Conservation (phyloP, 2,888 invertebrate genomes). For the Ptychoptera albimana region DNA sequence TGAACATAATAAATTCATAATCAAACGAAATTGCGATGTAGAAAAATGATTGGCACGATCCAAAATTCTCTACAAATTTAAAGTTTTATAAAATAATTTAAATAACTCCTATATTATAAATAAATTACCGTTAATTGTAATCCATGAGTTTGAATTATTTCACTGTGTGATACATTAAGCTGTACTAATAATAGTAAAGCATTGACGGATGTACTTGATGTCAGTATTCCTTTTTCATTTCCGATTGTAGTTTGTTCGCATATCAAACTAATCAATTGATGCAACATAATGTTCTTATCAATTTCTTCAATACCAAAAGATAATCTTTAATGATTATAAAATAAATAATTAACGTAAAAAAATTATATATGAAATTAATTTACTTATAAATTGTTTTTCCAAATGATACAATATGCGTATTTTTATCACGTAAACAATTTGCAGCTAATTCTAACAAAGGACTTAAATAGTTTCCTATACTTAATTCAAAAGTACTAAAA, state of each 20-base stretch:
- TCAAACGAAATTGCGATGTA: constrained; percentile 53
- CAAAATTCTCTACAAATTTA: constrained; percentile 39
- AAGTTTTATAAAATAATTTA: background rate
- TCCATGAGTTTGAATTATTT: constrained; percentile 25
- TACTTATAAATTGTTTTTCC: constrained; percentile 39
- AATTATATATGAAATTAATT: constrained; percentile 19
- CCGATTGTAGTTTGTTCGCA: constrained; percentile 3
- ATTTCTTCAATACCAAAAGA: constrained; percentile 23
- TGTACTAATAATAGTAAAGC: constrained; percentile 22
- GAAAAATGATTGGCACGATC: constrained; percentile 62
- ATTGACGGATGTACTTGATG: constrained; percentile 20
- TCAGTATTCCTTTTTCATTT: constrained; percentile 4
- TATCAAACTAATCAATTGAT: too few species aligned
- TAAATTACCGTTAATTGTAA: constrained; percentile 19
- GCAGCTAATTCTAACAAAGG: constrained; percentile 39
- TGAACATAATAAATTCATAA: constrained; percentile 63
- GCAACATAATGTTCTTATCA: constrained; percentile 18
- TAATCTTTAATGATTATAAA: constrained; percentile 9
- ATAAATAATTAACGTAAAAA: background rate
- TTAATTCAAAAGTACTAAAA: constrained; percentile 37
- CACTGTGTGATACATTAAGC: constrained; percentile 20
- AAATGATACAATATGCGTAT: constrained; percentile 38
- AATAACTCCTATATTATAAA: background rate
- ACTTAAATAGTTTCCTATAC: constrained; percentile 38
- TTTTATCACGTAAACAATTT: constrained; percentile 35